Base-by-base conservation (phyloP, 2,888 invertebrate species). In the Pandemis heparana region DNA sequence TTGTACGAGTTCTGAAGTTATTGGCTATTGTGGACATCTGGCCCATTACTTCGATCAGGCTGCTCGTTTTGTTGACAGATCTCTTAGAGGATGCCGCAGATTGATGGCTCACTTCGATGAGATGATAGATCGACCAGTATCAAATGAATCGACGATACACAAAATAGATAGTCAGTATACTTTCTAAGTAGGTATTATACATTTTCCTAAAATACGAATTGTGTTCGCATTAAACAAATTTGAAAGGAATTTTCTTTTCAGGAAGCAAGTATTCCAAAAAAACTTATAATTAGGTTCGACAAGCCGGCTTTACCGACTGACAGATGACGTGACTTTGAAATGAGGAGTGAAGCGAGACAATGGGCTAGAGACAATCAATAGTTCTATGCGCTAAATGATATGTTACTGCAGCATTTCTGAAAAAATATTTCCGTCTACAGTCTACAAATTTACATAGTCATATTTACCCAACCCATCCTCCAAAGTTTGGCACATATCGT, bases 21-120 rank as follows among this genome's bases (percentile, higher is more conserved):
- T 56, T 56, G 10, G 39, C 41, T 56, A 39, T 14, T 9, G 63
- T 56, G 66, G 41, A 56, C 56, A 67, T 67, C 56, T 67, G 66
- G 12, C 41, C n/a, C 41, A 56, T 67, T 56, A 43, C 9, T 16
- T 14, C 14, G 46, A 46, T 23, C 12, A 14, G 56, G 10, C 39
- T 41, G 16, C 18, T 39, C 39, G 53, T 60, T 61, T 46, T 69
- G 68, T 67, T 69, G 61, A 39, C 61, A 69, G 61, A 69, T 61
- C 39, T 18, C 39, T 48, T 48, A 48, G 8, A 41, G 38, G 48
- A 48, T 48, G 10, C 16, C n/a, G 63, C 12, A 61, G 61, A 69
- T 69, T 46, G 68, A 69, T 61, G 43, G 48, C 69, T 61, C 39
- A 38, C 68, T 61, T 68, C 51, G 61, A 16, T 14, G n/a, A 16